These are phyloP conservation scores for Imbricaverruca yamaguchii DNA, from an alignment of 2,888 invertebrate genomes.

Conservation along the genomic window DNA sequence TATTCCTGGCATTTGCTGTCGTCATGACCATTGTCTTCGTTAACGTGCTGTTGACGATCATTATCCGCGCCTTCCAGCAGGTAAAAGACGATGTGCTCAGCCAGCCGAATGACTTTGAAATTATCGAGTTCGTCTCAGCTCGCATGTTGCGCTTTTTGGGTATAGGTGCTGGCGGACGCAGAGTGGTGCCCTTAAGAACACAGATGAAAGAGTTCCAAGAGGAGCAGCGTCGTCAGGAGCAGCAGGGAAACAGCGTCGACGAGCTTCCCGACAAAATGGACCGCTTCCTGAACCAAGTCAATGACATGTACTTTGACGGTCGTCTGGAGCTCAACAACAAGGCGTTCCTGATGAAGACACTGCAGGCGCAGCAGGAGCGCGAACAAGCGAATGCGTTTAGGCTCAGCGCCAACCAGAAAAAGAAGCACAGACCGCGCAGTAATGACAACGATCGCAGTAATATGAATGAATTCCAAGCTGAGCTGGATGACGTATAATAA, in stretches of 20 bases:
- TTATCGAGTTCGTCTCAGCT: slow-evolving; percentile 37
- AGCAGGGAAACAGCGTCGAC: background rate
- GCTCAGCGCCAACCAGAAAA: background rate
- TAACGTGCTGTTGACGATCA: slow-evolving; percentile 42
- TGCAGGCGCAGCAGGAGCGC: slow-evolving; percentile 43
- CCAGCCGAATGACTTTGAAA: slow-evolving; percentile 44
- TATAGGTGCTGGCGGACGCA: background rate
- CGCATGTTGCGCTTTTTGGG: background rate
- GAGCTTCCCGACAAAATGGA: background rate
- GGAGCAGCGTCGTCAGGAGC: background rate
- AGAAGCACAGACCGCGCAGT: background rate
- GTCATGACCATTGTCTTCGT: slow-evolving; percentile 40
- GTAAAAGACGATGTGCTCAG: slow-evolving; percentile 41
- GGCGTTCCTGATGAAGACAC: background rate
- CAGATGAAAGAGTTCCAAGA: background rate
- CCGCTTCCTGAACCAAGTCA: slow-evolving; percentile 7
- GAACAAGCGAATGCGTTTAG: slow-evolving; percentile 38
- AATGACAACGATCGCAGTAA: background rate
- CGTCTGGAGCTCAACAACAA: background rate
- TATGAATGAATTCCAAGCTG: background rate
- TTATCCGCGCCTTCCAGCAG: slow-evolving; percentile 39
- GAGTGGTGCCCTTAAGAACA: background rate
- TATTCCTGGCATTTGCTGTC: slow-evolving; percentile 42
- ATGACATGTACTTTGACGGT: background rate
- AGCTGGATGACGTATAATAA: background rate